These are phyloP conservation scores for Buphagus erythrorhynchus DNA, from an alignment of 2,797 vertebrate genomes.

Conservation along the genomic window DNA sequence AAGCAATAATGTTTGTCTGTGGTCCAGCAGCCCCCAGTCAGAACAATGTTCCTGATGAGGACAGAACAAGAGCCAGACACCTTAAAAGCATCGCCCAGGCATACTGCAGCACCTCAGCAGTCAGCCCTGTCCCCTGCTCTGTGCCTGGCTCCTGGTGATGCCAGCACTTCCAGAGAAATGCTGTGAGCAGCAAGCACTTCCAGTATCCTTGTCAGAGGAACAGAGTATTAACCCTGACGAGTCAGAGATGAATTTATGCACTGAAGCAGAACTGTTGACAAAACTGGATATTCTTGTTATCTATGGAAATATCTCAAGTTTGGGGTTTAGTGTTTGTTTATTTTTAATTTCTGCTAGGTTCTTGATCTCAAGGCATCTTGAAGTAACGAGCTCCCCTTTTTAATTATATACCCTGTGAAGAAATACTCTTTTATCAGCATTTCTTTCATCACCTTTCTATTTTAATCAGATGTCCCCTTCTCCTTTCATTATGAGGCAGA, in stretches of 20 bases:
- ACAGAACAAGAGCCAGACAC: not conserved
- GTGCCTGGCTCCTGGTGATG: not conserved
- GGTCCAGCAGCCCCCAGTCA: not conserved
- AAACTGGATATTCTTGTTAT: not conserved
- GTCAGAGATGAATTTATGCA: not conserved
- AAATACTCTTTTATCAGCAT: conserved; percentile 9
- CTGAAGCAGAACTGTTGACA: not conserved
- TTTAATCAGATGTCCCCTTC: conserved; percentile 12
- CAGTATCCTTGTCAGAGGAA: not conserved
- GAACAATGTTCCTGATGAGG: not conserved
- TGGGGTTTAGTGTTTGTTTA: not conserved
- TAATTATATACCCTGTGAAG: not conserved
- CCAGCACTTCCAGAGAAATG: not conserved
- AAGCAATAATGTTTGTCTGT: conserved; percentile 10
- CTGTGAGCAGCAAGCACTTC: not conserved
- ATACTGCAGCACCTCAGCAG: not conserved
- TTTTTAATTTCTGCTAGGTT: conserved; percentile 2
- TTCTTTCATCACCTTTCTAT: conserved; percentile 39
- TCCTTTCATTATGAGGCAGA: not conserved
- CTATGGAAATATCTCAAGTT: not conserved
- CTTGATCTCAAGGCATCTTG: not conserved
- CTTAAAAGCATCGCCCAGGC: not conserved
- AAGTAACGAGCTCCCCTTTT: not conserved
- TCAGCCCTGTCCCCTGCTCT: not conserved
- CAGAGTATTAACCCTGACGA: not conserved